Base-by-base conservation (phyloP, 1,140 invertebrate species). In the Littorina saxatilis region DNA sequence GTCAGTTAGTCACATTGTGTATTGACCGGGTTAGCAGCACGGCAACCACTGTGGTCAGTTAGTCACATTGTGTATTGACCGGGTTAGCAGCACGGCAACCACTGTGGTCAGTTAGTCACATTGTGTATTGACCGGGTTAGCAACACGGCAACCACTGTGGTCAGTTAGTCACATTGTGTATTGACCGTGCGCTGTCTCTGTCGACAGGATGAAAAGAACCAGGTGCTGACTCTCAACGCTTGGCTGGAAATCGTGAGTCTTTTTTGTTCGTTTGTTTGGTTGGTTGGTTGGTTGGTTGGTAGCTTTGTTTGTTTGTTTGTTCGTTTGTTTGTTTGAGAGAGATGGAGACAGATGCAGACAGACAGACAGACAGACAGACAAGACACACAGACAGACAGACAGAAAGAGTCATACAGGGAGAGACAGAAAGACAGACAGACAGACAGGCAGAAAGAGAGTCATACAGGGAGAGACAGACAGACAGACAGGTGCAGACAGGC, bases 151-250 rank as follows among this genome's bases (percentile, higher is more conserved):
- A 61, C 9, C 9, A 61, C 7, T 61, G 17, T 47, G 43, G 43
- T 9, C 17, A 17, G 43, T 47, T 5, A 17, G 43, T 47, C 17
- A 17, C 7, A 47, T 47, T 5, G 43, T 47, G 43, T 5, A 47
- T 47, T 47, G n/a, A n/a, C 17, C 7, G 43, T 47, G 43, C 7
- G 17, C 17, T 72, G 15, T 50, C 73, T 73, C 75, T 81, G 17
- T 27, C 79, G 84, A 66, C 79, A 94, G 94, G 94, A 95, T 86
- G 94, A 95, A 85, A 94, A 94, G 85, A 94, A 94, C 85, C 94
- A 95, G 90, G 93, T 94, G 27, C 89, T 95, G 68, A 93, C 93
- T 39, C 93, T 94, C 9, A 95, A 95, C 88, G 93, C 95, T 32
- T 95, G 94, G 94, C 88, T 95, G n/a, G 93, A 94, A 86, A 93